Percentiles rank a stretch among this genome's conserved stretches.
Evolutionary conservation across 2,797 vertebrate genomes (phyloP).

Genomic region (Spinus olivaceus): DNA sequence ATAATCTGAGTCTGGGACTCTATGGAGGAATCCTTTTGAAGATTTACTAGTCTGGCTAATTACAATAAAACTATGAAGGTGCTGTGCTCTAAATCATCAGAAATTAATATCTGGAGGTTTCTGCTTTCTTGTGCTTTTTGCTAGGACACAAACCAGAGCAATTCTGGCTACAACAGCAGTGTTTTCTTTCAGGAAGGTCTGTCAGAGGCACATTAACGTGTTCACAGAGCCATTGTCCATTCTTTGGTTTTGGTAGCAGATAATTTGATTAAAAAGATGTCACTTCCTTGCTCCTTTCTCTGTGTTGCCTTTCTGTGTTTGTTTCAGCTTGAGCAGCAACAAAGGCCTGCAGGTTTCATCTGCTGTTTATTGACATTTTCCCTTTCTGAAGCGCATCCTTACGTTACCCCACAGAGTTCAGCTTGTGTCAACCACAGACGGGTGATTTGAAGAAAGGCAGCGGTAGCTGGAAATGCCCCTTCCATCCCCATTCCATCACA

Average conservation of each 20-base stretch:
- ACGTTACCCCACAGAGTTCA: neutral
- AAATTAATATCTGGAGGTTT: constrained; percentile 5
- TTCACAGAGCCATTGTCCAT: neutral
- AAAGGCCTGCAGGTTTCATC: neutral
- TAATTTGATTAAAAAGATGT: neutral
- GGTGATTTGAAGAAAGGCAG: neutral
- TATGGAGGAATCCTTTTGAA: constrained; percentile 25
- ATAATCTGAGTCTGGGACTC: constrained; percentile 40
- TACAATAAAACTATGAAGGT: constrained; percentile 13
- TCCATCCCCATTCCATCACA: neutral
- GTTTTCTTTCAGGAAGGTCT: neutral
- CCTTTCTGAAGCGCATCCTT: neutral
- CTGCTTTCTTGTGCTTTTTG: neutral
- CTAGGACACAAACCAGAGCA: neutral
- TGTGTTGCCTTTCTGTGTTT: neutral
- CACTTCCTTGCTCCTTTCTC: neutral
- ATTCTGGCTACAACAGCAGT: neutral
- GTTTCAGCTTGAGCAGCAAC: neutral
- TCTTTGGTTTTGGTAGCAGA: neutral
- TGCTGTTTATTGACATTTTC: constrained; percentile 26
- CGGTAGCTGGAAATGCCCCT: neutral
- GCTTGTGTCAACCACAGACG: neutral
- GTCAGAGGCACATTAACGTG: accelerated
- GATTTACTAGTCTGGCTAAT: constrained; percentile 35
- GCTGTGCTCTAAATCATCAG: constrained; percentile 1